Base-by-base conservation (phyloP, 2,888 invertebrate species). In the Noctua comes region DNA sequence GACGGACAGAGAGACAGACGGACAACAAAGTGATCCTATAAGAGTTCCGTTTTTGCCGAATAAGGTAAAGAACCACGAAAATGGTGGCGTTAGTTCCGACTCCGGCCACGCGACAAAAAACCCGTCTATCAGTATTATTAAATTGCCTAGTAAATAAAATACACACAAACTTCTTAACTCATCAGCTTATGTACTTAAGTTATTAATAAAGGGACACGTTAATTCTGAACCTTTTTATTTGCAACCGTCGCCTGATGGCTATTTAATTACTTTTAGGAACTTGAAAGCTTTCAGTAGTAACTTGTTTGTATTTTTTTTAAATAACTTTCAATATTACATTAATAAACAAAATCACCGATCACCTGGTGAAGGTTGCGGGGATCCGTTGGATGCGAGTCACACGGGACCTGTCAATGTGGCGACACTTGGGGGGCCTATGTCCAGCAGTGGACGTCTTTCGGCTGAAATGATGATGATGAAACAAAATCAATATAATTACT, bases 221-320 rank as follows among this genome's bases (percentile, higher is more conserved):
- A 36, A 82, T 43, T 68, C 40, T n/a, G 16, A 71, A 81, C 68
- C 71, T 72, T 82, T 82, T 72, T 68, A 81, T 81, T 82, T 68
- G 54, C 48, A 74, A 46, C 54, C 36, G 46, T 27, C 40, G 48
- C 66, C 65, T 75, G 76, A 76, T 79, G 64, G 48, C 48, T 66
- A 46, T 84, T 84, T 84, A 84, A 83, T 86, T 77, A 83, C 77
- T 65, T 75, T 65, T n/a, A 68, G 27, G 16, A 27, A 7, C 43
- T 74, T 62, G n/a, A 64, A 77, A 82, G 65, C 70, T 82, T 82
- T 83, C 70, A 21, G 78, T 54, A 16, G 21, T 70, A 68, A 43
- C 13, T 59, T 65, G 21, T 73, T 65, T 71, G 21, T 31, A 10
- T 16, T 31, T 4, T 73, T 70, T 77, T 40, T 13, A 43, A 59